Percentiles rank a stretch among this genome's conserved stretches.
These are phyloP conservation scores for Metopia argyrocephala DNA, from an alignment of 2,888 invertebrate species.

Conservation along the genomic window DNA sequence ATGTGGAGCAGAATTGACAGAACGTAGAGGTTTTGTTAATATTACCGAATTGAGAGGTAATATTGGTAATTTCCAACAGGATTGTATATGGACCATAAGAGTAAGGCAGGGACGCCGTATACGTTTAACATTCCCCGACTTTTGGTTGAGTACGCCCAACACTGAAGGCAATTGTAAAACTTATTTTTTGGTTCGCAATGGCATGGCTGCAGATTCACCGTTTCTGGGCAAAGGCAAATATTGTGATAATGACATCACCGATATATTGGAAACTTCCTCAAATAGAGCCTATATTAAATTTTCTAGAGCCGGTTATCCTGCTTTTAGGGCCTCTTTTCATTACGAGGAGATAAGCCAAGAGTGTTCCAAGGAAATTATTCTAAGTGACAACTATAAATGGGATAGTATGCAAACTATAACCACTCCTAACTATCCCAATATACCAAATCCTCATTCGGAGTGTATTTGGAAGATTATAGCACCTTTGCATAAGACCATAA, in stretches of 20 bases:
- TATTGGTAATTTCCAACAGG: constrained; percentile 41
- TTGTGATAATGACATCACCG: constrained; percentile 75
- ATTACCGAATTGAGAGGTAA: constrained; percentile 62
- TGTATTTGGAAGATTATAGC: constrained; percentile 89
- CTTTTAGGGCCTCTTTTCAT: constrained; percentile 67
- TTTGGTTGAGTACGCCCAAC: constrained; percentile 79
- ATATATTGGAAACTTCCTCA: constrained; percentile 82
- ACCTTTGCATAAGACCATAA: constrained; percentile 85
- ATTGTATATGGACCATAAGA: constrained; percentile 87
- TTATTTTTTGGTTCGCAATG: constrained; percentile 83
- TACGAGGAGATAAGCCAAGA: constrained; percentile 78
- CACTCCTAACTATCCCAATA: constrained; percentile 90
- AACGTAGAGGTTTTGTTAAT: constrained; percentile 80
- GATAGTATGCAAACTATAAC: constrained; percentile 78
- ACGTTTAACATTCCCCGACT: constrained; percentile 81
- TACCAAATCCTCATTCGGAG: constrained; percentile 88
- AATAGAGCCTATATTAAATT: constrained; percentile 82
- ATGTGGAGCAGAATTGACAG: constrained; percentile 85
- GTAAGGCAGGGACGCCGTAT: constrained; percentile 87
- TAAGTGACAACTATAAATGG: constrained; percentile 55
- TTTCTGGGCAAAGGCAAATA: constrained; percentile 88
- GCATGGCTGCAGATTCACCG: constrained; percentile 85
- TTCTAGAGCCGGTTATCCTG: neutral
- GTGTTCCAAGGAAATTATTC: constrained; percentile 83
- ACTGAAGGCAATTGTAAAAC: constrained; percentile 74